These are phyloP conservation scores for Setophaga petechia DNA, from an alignment of 2,113 vertebrate genomes.

Conservation along the genomic window DNA sequence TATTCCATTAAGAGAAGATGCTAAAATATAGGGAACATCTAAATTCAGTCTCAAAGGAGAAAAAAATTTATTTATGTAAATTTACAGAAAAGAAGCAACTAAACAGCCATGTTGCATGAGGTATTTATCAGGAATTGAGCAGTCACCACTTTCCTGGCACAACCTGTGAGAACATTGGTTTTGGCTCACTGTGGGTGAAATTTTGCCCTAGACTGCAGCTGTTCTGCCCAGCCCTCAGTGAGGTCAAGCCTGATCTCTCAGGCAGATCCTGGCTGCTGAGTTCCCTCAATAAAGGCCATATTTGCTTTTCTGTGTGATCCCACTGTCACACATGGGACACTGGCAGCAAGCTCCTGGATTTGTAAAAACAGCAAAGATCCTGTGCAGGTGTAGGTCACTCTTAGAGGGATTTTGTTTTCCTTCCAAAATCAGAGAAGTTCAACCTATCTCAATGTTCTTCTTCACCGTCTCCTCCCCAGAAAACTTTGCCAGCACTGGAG, in stretches of 20 bases:
- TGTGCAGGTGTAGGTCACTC: neutral
- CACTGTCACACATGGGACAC: rapidly evolving
- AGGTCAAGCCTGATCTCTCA: neutral
- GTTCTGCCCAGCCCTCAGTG: neutral
- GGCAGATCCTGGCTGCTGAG: neutral
- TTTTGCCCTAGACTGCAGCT: neutral
- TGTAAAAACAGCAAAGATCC: neutral
- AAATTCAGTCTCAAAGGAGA: neutral
- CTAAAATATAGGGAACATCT: neutral
- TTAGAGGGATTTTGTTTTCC: neutral
- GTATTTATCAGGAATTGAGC: neutral
- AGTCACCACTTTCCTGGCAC: neutral
- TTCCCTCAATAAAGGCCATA: neutral
- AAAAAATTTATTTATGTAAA: neutral
- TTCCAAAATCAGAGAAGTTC: neutral
- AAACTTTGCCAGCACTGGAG: conserved; percentile 66
- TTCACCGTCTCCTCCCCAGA: conserved; percentile 33
- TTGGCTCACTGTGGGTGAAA: neutral
- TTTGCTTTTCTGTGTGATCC: neutral
- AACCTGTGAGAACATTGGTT: neutral
- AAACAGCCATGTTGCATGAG: neutral
- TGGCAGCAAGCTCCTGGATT: neutral
- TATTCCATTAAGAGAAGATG: neutral
- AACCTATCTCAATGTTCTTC: neutral
- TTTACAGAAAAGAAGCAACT: neutral